Evolutionary conservation across 2,888 invertebrate species (phyloP).

Genomic region (Cylindroiulus punctatus): DNA sequence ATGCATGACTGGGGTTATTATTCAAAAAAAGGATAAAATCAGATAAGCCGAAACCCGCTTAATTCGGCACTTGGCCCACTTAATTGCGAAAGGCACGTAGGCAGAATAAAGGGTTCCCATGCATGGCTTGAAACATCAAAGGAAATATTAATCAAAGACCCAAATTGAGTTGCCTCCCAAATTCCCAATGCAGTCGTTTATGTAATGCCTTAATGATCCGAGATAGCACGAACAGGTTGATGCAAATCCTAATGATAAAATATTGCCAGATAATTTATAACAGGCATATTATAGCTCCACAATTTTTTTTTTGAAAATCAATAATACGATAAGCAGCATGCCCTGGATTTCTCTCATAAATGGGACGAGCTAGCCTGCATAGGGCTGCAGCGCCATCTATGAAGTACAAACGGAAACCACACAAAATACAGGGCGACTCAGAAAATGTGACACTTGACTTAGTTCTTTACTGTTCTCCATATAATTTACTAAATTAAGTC

Average conservation of each 20-base stretch:
- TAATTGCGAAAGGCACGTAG: conserved; percentile 17
- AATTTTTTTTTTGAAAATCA: not conserved
- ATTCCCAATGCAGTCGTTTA: not conserved
- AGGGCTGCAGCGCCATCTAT: not conserved
- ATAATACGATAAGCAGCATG: not conserved
- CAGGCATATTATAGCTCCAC: not conserved
- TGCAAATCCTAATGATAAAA: not conserved
- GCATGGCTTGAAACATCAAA: not conserved
- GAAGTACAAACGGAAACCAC: not conserved
- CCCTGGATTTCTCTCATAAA: not conserved
- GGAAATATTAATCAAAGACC: conserved; percentile 16
- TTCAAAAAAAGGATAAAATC: not conserved
- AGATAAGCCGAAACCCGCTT: conserved; percentile 28
- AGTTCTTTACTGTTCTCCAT: no score
- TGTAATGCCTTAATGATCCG: not conserved
- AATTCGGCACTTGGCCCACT: conserved; percentile 38
- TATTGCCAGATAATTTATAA: not conserved
- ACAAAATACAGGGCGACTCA: not conserved
- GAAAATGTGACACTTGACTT: no score
- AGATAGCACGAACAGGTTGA: conserved; percentile 4
- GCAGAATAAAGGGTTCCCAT: not conserved
- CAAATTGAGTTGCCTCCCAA: not conserved
- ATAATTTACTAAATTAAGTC: no score
- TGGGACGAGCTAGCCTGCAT: not conserved
- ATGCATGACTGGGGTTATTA: conserved; percentile 3